These are phyloP conservation scores for Heliconius hewitsoni DNA, from an alignment of 1,140 invertebrate genomes.

Conservation along the genomic window DNA sequence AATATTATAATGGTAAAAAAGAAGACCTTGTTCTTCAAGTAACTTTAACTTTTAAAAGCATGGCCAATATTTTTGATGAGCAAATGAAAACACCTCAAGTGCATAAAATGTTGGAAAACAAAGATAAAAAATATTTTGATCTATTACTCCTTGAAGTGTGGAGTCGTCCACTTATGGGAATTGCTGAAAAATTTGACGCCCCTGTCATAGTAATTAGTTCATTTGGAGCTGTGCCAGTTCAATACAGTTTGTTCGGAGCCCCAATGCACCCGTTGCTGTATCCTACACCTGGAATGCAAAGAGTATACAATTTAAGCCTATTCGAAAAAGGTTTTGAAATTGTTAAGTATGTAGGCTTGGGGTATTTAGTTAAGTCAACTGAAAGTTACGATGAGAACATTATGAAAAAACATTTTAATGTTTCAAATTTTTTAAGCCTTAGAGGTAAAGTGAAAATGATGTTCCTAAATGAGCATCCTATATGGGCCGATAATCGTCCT, in stretches of 20 bases:
- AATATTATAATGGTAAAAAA: slow-evolving; percentile 19
- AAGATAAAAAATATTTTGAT: slow-evolving; percentile 55
- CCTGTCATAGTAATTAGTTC: slow-evolving; percentile 71
- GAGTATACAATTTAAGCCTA: slow-evolving; percentile 48
- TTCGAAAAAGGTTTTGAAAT: slow-evolving; percentile 56
- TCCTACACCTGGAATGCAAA: slow-evolving; percentile 60
- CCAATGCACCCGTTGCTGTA: slow-evolving; percentile 73
- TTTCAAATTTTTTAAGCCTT: slow-evolving; percentile 67
- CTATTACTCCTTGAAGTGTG: slow-evolving; percentile 58
- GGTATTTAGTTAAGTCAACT: slow-evolving; percentile 2
- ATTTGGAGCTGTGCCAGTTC: slow-evolving; percentile 39
- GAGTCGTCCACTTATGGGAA: slow-evolving; percentile 43
- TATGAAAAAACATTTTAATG: slow-evolving; percentile 64
- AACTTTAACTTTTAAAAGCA: slow-evolving; percentile 33
- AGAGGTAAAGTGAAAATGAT: slow-evolving; percentile 75
- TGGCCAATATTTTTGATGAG: slow-evolving; percentile 42
- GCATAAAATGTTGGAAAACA: slow-evolving; percentile 46
- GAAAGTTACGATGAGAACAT: slow-evolving; percentile 51
- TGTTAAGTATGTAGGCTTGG: slow-evolving; percentile 38
- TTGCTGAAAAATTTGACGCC: slow-evolving; percentile 66
- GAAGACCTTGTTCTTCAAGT: slow-evolving; percentile 32
- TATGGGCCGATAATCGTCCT: slow-evolving; percentile 58
- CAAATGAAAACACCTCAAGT: slow-evolving; percentile 54
- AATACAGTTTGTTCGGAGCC: slow-evolving; percentile 65
- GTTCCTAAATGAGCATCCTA: slow-evolving; percentile 62